Evolutionary conservation across 1,140 invertebrate genomes (phyloP), one percentile per base, ranked within the genome.

Genomic region (Ganaspis sp.): DNA sequence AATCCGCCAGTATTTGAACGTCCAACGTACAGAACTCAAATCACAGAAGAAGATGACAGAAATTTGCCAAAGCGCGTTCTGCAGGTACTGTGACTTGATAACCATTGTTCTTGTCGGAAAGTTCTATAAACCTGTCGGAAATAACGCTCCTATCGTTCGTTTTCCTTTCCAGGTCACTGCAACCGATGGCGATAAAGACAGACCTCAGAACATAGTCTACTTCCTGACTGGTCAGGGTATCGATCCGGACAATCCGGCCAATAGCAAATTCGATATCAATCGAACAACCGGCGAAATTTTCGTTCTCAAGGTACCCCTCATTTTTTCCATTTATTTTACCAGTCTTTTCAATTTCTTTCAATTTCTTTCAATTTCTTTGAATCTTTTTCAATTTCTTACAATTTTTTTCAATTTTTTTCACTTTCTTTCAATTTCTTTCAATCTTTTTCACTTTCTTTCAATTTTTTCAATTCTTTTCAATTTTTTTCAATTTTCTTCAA

Each of bases 181-280:
- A 23, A 98, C 96, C 3, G 98, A 99, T 88, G 97, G 97, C 21
- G 98, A 99, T 90, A 97, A 97, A 85, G 97, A 98, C 88, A 94
- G 98, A 69, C 95, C 95, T 54, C 97, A 98, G 86, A 97, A 98
- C 86, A 99, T 99, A 87, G 97, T 99, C 6, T 99, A 99, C 90
- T 98, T 98, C 91, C 92, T 99, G 69, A 99, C 98, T 23, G 98
- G 98, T 9, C 97, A 99, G 88, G 98, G 98, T 73, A 98, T 99
- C 83, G 97, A 98, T 92, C 95, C 97, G 9, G 96, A 98, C 89
- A 98, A 98, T 92, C 96, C 96, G 38, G 95, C 96, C 74, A 98
- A 98, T 87, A 97, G 96, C 91, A 98, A 98, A 92, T 99, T 99
- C 86, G 96, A 97, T 87, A 98, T 99, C 82, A 98, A 99, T 91